phyloP scores from a whole-genome alignment of 2,797 vertebrate species.

The Eulemur rubriventer region DNA sequence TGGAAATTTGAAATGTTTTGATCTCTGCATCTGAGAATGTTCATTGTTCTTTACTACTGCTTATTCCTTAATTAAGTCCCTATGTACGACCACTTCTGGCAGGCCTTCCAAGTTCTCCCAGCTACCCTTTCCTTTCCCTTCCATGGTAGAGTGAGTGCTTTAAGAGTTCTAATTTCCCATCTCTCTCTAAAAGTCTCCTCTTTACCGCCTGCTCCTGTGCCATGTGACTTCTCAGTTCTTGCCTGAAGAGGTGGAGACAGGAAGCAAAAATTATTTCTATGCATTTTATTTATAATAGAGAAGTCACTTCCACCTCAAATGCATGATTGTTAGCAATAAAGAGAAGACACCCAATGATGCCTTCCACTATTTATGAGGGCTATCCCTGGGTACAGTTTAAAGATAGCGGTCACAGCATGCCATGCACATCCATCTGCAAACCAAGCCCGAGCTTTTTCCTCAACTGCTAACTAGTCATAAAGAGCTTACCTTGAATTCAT shows the following conservation, averaged over 20 bases:
- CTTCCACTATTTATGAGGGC: not conserved
- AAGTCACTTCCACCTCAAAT: not conserved
- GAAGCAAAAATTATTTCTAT: not conserved
- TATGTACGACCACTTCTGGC: not conserved
- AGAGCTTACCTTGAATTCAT: not conserved
- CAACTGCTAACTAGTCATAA: not conserved
- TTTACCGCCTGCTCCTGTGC: not conserved
- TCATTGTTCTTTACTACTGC: slow-evolving; percentile 25
- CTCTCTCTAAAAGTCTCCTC: not conserved
- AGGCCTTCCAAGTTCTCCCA: not conserved
- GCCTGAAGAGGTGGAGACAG: not conserved
- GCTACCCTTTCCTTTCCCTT: not conserved
- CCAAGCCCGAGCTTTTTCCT: not conserved
- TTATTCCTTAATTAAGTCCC: slow-evolving; percentile 31
- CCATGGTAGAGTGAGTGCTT: not conserved
- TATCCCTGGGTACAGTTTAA: not conserved
- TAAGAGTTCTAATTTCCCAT: not conserved
- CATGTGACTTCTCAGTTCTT: not conserved
- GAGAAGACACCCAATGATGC: not conserved
- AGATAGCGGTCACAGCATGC: not conserved
- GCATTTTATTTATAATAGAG: not conserved
- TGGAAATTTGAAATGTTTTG: slow-evolving; percentile 26
- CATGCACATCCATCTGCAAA: not conserved
- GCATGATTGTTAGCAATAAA: not conserved
- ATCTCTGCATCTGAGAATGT: slow-evolving; percentile 39